Percentiles rank a stretch among this genome's conserved stretches.
Evolutionary conservation across 1,140 invertebrate genomes (phyloP).

Genomic region (Samia ricini): DNA sequence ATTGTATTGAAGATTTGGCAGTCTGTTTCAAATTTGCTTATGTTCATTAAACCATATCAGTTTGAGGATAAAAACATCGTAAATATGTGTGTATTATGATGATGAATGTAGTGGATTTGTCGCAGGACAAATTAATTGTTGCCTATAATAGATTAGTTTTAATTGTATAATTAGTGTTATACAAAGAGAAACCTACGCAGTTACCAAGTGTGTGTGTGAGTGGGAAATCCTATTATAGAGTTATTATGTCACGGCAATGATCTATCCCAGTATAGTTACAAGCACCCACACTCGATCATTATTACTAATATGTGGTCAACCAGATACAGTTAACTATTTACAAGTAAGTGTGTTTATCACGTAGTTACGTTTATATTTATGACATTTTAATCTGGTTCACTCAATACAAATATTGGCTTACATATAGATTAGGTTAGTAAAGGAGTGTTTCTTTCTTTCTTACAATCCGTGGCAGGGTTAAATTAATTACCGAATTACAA

Average conservation of each 20-base stretch:
- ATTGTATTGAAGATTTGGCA: too few species aligned
- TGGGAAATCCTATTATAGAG: conserved; percentile 39
- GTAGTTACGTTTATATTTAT: neutral
- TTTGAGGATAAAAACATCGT: too few species aligned
- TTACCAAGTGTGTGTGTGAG: conserved; percentile 22
- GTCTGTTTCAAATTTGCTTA: too few species aligned
- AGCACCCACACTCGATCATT: conserved; percentile 53
- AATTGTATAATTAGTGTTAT: neutral
- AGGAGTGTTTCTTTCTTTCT: too few species aligned
- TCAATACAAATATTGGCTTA: too few species aligned
- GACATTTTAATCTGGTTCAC: neutral
- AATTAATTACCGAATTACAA: too few species aligned
- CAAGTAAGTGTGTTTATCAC: neutral
- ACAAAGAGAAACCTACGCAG: conserved; percentile 32
- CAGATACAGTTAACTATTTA: neutral
- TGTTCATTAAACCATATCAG: too few species aligned
- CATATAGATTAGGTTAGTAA: too few species aligned
- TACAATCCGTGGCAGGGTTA: too few species aligned
- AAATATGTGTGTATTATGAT: neutral
- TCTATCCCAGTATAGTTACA: conserved; percentile 39
- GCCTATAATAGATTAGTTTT: neutral
- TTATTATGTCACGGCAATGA: conserved; percentile 28
- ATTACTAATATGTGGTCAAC: conserved; percentile 30
- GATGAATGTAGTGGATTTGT: neutral
- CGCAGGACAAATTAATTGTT: neutral